A percentile compares a stretch with the other conserved stretches of the same genome.
Conservation (phyloP, 2,888 invertebrate species). For the Glyphotaelius pellucidus region DNA sequence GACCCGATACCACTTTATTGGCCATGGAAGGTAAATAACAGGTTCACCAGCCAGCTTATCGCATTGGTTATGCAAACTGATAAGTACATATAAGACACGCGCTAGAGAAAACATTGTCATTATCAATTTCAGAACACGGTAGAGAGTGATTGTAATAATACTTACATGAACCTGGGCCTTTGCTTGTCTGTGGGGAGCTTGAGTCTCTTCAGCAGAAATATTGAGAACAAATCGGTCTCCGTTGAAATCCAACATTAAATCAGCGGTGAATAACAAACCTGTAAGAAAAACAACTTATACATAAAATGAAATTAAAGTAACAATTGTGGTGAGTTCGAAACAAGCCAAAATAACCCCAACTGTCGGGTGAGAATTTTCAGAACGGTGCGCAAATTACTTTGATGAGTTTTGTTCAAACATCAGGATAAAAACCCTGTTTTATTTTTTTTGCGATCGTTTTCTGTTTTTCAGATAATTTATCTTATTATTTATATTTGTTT, state of each 20-base stretch:
- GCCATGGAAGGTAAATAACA: too few species aligned
- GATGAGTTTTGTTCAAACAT: too few species aligned
- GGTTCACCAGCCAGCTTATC: too few species aligned
- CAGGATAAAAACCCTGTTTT: too few species aligned
- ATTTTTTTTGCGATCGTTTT: too few species aligned
- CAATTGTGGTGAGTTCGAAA: background rate
- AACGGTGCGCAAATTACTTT: too few species aligned
- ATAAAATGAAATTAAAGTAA: background rate
- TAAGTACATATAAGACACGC: background rate
- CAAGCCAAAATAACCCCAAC: background rate
- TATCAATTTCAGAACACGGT: background rate
- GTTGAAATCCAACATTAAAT: conserved; percentile 92
- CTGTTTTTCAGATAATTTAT: too few species aligned
- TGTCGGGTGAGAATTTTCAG: background rate
- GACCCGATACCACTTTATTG: too few species aligned
- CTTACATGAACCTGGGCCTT: conserved; percentile 87
- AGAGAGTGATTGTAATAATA: background rate
- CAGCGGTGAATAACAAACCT: conserved; percentile 83
- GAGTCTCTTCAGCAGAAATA: conserved; percentile 88
- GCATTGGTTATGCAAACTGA: too few species aligned
- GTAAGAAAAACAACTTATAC: conserved; percentile 28
- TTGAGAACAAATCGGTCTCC: conserved; percentile 92
- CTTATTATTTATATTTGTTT: too few species aligned
- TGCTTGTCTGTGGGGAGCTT: conserved; percentile 87
- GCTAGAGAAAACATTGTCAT: background rate